Conservation (phyloP, 1,140 invertebrate species). For the Papilio dardanus region DNA sequence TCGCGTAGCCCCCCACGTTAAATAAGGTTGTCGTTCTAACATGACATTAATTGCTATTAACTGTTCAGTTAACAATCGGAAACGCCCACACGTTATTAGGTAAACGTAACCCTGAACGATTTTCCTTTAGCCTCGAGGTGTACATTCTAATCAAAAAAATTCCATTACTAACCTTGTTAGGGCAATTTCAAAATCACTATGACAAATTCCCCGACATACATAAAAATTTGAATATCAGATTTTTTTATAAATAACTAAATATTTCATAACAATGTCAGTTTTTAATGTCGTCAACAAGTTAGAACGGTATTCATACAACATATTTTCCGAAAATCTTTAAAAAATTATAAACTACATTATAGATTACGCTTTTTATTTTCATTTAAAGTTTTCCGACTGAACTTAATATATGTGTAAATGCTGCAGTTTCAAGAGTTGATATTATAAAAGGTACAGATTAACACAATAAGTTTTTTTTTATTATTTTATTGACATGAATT, state of each 20-base stretch:
- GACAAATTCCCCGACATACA: not conserved
- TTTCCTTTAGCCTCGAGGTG: conserved; percentile 10
- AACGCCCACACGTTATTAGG: conserved; percentile 29
- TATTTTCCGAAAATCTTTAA: not conserved
- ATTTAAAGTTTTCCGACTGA: too few species aligned
- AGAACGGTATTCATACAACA: not conserved
- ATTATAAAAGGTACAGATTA: too few species aligned
- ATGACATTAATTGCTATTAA: conserved; percentile 36
- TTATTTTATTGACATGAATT: not conserved
- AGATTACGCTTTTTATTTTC: too few species aligned
- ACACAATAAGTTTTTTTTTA: too few species aligned
- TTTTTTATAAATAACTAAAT: too few species aligned
- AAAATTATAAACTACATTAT: not conserved
- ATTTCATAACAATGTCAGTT: not conserved
- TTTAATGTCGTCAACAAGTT: not conserved
- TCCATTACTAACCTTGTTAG: not conserved
- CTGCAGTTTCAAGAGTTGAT: too few species aligned
- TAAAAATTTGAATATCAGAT: too few species aligned
- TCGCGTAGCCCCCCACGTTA: not conserved
- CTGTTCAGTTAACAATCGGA: not conserved
- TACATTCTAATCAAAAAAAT: conserved; percentile 16
- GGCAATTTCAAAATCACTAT: conserved; percentile 6
- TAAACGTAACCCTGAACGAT: conserved; percentile 30
- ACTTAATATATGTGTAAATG: too few species aligned
- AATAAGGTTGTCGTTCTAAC: not conserved